A percentile compares a stretch with the other conserved stretches of the same genome.
phyloP scores from a whole-genome alignment of 1,140 invertebrate species.

The Pogonus chalceus region DNA sequence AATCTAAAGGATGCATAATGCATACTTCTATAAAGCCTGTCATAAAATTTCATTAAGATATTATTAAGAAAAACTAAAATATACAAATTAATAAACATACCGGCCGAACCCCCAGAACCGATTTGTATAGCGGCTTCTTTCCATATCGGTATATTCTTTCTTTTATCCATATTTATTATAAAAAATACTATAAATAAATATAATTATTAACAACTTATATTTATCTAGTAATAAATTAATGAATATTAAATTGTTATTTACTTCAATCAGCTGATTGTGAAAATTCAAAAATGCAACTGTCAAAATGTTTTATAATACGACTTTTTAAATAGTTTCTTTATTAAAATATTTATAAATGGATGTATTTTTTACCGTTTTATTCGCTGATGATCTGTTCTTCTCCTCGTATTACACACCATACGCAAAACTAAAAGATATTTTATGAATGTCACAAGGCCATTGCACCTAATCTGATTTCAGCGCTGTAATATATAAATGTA shows the following conservation, averaged over 20 bases:
- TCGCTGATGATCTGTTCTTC: background rate
- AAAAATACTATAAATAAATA: background rate
- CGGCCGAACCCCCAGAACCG: conserved; percentile 78
- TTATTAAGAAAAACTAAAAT: conserved; percentile 1
- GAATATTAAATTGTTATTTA: background rate
- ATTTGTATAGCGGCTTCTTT: conserved; percentile 76
- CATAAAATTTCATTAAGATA: conserved; percentile 23
- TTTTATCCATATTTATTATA: conserved; percentile 31
- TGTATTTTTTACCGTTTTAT: background rate
- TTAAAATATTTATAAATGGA: background rate
- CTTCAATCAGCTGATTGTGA: conserved; percentile 2
- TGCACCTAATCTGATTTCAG: background rate
- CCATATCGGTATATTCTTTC: conserved; percentile 36
- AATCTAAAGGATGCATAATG: conserved; percentile 90
- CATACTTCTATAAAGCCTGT: conserved; percentile 90
- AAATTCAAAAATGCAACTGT: background rate
- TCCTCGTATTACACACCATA: background rate
- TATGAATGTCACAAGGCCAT: conserved; percentile 7
- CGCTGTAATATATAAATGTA: too few relatives aligned
- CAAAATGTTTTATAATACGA: background rate
- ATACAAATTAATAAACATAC: conserved; percentile 30
- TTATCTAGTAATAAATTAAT: too few relatives aligned
- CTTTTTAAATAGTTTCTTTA: background rate
- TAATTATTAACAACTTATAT: background rate
- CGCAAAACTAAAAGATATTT: background rate